Conservation (phyloP, 2,888 invertebrate species). For the Sinodicranocentrus sp. region DNA sequence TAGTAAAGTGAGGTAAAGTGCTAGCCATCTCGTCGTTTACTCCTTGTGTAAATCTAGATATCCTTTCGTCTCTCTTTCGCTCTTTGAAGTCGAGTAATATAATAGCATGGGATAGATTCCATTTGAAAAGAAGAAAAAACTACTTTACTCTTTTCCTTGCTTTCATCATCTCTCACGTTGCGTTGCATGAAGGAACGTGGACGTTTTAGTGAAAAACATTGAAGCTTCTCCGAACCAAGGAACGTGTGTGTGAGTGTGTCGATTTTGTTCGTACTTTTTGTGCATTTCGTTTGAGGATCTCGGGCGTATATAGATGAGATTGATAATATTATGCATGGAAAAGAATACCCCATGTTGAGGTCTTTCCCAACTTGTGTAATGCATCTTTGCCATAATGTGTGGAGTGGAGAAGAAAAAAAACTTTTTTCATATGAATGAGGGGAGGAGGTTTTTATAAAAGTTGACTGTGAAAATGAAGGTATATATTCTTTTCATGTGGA, state of each 20-base stretch:
- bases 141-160: background rate
- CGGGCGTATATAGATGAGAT: too few relatives aligned
- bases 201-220: slow-evolving; percentile 7
- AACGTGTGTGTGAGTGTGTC: too few relatives aligned
- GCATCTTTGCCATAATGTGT: background rate
- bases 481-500: slow-evolving; percentile 4
- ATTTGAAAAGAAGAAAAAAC: too few relatives aligned
- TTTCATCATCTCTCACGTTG: background rate
- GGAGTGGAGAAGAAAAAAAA: background rate
- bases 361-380: background rate
- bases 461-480: background rate
- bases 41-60: too few relatives aligned
- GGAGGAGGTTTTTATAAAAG: background rate
- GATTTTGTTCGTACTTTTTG: too few relatives aligned
- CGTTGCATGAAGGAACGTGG: background rate
- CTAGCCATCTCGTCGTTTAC: too few relatives aligned
- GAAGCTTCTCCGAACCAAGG: too few relatives aligned
- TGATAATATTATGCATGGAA: slow-evolving; percentile 8
- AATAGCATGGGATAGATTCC: too few relatives aligned
- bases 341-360: background rate
- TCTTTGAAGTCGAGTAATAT: too few relatives aligned
- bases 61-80: too few relatives aligned
- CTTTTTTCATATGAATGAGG: slow-evolving; percentile 36
- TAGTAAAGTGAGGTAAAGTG: too few relatives aligned
- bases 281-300: too few relatives aligned